These are phyloP conservation scores for Sphaerophoria rueppellii DNA, from an alignment of 2,888 invertebrate species.

Conservation along the genomic window DNA sequence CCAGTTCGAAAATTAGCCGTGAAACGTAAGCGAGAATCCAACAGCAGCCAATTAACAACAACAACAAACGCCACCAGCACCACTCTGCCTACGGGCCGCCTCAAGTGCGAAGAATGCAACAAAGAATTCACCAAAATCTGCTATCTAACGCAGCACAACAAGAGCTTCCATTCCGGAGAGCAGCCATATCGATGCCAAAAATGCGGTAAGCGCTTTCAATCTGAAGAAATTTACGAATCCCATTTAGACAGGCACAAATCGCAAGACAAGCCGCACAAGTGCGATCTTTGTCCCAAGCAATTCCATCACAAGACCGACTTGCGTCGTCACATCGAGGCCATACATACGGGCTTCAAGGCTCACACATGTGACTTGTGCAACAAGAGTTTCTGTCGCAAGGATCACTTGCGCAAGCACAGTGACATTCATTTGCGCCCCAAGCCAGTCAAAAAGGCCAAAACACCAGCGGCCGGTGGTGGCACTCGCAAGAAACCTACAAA, in stretches of 20 bases:
- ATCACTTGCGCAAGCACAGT: slow-evolving; percentile 94
- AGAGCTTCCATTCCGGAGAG: slow-evolving; percentile 93
- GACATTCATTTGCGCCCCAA: slow-evolving; percentile 87
- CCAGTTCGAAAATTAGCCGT: slow-evolving; percentile 52
- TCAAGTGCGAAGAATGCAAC: slow-evolving; percentile 91
- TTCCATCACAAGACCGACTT: slow-evolving; percentile 96
- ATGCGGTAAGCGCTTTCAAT: slow-evolving; percentile 92
- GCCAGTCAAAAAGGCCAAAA: slow-evolving; percentile 58
- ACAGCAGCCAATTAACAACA: not conserved
- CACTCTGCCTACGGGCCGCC: slow-evolving; percentile 78
- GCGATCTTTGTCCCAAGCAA: slow-evolving; percentile 92
- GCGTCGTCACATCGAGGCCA: slow-evolving; percentile 91
- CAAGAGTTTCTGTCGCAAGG: slow-evolving; percentile 94
- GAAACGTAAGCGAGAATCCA: slow-evolving; percentile 76
- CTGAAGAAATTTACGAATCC: slow-evolving; percentile 87
- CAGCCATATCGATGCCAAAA: slow-evolving; percentile 92
- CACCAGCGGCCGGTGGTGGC: not conserved
- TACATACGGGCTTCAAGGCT: slow-evolving; percentile 92
- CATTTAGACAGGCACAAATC: slow-evolving; percentile 89
- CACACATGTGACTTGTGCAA: slow-evolving; percentile 91
- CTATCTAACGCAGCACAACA: slow-evolving; percentile 95
- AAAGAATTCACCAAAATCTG: slow-evolving; percentile 93
- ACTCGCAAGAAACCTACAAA: slow-evolving; percentile 45
- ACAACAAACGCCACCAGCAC: slow-evolving; percentile 75
- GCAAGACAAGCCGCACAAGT: slow-evolving; percentile 93